A percentile compares a stretch with the other conserved stretches of the same genome.
These are phyloP conservation scores for Caerostris darwini DNA, from an alignment of 1,140 invertebrate genomes.

Conservation along the genomic window DNA sequence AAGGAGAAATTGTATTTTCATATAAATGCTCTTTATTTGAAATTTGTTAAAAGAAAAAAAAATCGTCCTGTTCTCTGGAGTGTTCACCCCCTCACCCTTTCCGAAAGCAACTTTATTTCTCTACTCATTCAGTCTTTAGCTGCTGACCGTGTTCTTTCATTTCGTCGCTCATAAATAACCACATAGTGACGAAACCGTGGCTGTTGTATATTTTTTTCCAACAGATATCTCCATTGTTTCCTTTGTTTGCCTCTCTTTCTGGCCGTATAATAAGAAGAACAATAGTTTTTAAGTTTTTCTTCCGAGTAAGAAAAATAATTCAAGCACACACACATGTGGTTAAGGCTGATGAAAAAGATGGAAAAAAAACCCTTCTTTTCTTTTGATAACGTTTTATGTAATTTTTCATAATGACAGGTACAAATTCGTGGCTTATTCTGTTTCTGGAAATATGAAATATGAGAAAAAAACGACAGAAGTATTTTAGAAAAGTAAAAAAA, in stretches of 20 bases:
- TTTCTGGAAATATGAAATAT: neutral
- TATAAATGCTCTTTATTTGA: neutral
- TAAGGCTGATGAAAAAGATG: constrained; percentile 28
- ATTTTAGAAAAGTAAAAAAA: neutral
- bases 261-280: neutral
- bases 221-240: constrained; percentile 35
- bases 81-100: neutral
- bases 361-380: neutral
- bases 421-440: neutral
- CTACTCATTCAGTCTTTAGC: neutral
- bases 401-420: constrained; percentile 66
- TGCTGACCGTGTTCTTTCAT: neutral
- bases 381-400: constrained; percentile 9
- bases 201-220: neutral
- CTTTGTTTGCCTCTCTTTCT: constrained; percentile 1
- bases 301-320: constrained; percentile 30
- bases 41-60: neutral
- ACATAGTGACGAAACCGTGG: constrained; percentile 23
- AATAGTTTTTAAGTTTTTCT: constrained; percentile 33
- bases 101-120: neutral
- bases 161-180: constrained; percentile 16
- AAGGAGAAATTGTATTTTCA: neutral
- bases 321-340: neutral
- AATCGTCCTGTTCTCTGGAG: neutral
- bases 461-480: neutral